Base-by-base conservation (phyloP, 2,113 vertebrate species). In the Hydrolagus affinis region DNA sequence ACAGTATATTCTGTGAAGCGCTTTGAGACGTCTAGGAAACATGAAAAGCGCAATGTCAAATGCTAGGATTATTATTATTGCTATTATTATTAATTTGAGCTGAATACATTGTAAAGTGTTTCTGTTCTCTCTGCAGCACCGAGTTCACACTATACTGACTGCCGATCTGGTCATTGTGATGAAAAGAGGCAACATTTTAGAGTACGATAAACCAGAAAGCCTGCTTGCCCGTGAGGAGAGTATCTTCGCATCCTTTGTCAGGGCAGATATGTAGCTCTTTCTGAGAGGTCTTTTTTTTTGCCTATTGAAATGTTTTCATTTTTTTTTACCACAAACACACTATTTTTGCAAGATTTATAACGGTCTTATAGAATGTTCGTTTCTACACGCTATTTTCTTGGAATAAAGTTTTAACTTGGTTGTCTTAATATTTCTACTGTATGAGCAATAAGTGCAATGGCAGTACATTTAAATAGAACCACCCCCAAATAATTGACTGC, bases 111-210 rank as follows among this genome's bases (percentile, higher is more conserved):
- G 62, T 85, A 70, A 85, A 71, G 3, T 87, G 4, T 77, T 88
- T 86, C 87, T 86, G 69, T 8, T 75, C 70, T 71, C 4, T 2
- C 66, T 78, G 17, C 93, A 99, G 98, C 98, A 99, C 88, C 97
- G 98, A 0, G 98, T 99, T 86, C 97, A 99, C 91, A 99, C 97
- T 88, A 99, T 99, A 90, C 94, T 99, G 70, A 98, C 96, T 0
- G 97, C 96, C 12, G 98, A 99, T 87, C 89, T 98, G 88, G 98
- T 98, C 86, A 99, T 99, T 0, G 98, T 99, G 89, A 99, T 99
- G 97, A 97, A 96, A 89, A 87, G 98, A 88, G 98, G 98, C 30
- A 97, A 95, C 89, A 99, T 99, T 88, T 86, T 99, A 88, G 98
- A 99, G 88, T 96, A 96, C 0, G 97, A 96, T 86, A 98, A 94